phyloP scores from a whole-genome alignment of 1,140 invertebrate genomes.

The Acromyrmex charruanus region DNA sequence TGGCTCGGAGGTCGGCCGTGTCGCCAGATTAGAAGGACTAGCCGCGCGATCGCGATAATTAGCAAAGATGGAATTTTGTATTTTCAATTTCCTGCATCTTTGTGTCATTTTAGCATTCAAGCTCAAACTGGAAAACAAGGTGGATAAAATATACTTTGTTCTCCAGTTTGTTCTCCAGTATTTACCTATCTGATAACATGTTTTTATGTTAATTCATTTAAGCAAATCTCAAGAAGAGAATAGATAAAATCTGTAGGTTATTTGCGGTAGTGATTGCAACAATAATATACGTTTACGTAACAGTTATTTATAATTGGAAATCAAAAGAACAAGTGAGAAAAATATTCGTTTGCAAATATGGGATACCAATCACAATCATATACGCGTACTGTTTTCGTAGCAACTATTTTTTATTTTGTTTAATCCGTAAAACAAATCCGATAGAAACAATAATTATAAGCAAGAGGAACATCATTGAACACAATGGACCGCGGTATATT shows the following conservation, averaged over 20 bases:
- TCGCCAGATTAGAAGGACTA: constrained; percentile 42
- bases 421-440: constrained; percentile 6
- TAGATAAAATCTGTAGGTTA: constrained; percentile 17
- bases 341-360: not conserved
- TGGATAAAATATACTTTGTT: too few species aligned
- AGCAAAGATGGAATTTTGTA: constrained; percentile 35
- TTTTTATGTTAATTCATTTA: not conserved
- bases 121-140: not conserved
- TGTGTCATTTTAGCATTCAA: not conserved
- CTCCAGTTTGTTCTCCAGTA: too few species aligned
- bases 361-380: not conserved
- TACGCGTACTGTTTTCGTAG: not conserved
- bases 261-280: not conserved
- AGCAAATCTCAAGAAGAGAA: not conserved
- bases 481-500: constrained; percentile 79
- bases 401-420: not conserved
- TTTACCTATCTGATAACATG: not conserved
- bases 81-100: not conserved
- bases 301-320: not conserved
- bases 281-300: constrained; percentile 10
- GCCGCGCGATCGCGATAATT: constrained; percentile 33
- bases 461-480: constrained; percentile 11
- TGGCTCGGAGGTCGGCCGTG: constrained; percentile 28
- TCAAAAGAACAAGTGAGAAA: not conserved
- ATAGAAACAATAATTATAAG: constrained; percentile 26